Base-by-base conservation (phyloP, 2,888 invertebrate genomes). In the Resseliella maxima region DNA sequence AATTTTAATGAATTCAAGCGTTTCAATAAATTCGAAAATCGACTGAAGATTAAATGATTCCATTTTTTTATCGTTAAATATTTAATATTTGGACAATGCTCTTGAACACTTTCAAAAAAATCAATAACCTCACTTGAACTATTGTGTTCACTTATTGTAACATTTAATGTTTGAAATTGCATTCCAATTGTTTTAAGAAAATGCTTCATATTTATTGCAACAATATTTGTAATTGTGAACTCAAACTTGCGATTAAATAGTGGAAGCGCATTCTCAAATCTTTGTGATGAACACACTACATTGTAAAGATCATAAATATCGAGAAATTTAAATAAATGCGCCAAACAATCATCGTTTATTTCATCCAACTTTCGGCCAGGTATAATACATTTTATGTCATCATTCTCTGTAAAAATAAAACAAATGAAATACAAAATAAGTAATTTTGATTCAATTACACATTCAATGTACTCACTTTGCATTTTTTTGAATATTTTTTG, bases 291-390 rank as follows among this genome's bases (percentile, higher is more conserved):
- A 85, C 85, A 85, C 3, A 15, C 85, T 27, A 85, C 31, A 18
- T n/a, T 45, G 18, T 85, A 85, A 0, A 85, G 85, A 46, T 46
- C 46, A 31, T 85, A 38, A 15, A 85, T 85, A 15, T 85, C 45
- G 5, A 85, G 38, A 18, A 45, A 15, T 45, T 85, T 0, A 45
- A 85, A 85, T n/a, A 85, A 46, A 18, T 85, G 45, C 45, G 45
- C 85, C 31, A 85, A 85, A 85, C 85, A 85, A 85, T 85, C 85
- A 31, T 85, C 45, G 18, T 85, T 85, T 24, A 85, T 3, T 18
- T 85, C 45, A 6, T 41, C 45, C 46, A 85, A 21, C 24, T 45
- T 45, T 6, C 38, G 38, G 18, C 8, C n/a, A 38, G 83, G 72
- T 72, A 72, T 72, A 15, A 15, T 35, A 15, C 24, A 15, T 59